Base-by-base conservation (phyloP, 2,797 vertebrate genomes). In the Australoheros facetus region DNA sequence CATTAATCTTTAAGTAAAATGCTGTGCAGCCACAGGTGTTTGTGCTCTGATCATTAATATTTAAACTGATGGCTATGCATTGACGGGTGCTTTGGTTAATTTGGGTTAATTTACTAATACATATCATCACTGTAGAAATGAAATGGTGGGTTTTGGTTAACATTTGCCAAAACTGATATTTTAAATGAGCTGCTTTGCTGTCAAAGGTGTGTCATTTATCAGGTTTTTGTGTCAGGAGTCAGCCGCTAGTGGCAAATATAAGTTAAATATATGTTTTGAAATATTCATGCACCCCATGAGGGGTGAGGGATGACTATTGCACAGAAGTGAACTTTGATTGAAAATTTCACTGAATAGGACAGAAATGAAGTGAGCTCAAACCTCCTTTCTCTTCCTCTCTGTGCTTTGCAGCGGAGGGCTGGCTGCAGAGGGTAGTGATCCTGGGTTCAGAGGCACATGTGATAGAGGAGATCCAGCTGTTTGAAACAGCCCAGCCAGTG, bases 401-500 rank as follows among this genome's bases (percentile, higher is more conserved):
- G 77, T 79, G 32, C 73, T 23, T 23, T 14, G 0, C 86, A 99
- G 98, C 95, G 66, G 95, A 97, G 0, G 98, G 98, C 7, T 99
- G 97, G 97, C 94, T 99, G 75, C 97, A 98, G 89, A 97, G 98
- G 78, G 97, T 97, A 0, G 95, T 98, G 85, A 95, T 96, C 80
- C 57, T 97, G 81, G 96, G 96, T 4, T 32, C 95, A 0, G 94
- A 93, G 19, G 93, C 96, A 16, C 97, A 99, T 19, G 95, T 99
- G 78, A 97, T 99, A 0, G 98, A 99, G 89, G 98, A 99, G 92
- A 96, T 99, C 91, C 98, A 99, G 93, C 95, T 99, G 88, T 99
- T 99, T 30, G 95, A 98, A 79, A 93, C 93, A 0, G 84, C 93
- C 0, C 96, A 98, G 92, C 96, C 98, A 0, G 95, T 99, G 86